Percentiles rank a stretch among this genome's conserved stretches.
Evolutionary conservation across 1,140 invertebrate species (phyloP).

Genomic region (Aethina tumida): DNA sequence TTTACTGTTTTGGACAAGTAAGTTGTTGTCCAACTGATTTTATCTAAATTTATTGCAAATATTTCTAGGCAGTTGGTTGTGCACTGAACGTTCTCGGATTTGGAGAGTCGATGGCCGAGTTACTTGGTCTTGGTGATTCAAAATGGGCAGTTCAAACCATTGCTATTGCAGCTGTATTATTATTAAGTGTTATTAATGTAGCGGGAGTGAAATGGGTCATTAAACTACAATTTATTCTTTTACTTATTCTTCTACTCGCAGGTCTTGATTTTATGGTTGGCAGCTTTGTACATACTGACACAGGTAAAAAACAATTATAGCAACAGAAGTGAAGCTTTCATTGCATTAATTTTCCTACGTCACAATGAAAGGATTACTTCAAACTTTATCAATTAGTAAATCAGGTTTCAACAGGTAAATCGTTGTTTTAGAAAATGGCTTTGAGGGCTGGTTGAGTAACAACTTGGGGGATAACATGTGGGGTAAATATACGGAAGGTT

Average conservation of each 20-base stretch:
- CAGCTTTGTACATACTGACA: constrained; percentile 62
- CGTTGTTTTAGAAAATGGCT: constrained; percentile 56
- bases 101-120: constrained; percentile 85
- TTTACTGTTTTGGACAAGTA: constrained; percentile 95
- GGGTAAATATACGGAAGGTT: constrained; percentile 64
- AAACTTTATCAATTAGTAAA: constrained; percentile 3
- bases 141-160: constrained; percentile 70
- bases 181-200: constrained; percentile 79
- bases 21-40: constrained; percentile 10
- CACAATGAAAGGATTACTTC: constrained; percentile 6
- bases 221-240: constrained; percentile 77
- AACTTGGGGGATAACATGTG: constrained; percentile 77
- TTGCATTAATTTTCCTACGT: constrained; percentile 9
- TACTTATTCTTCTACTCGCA: constrained; percentile 73
- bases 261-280: constrained; percentile 84
- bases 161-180: constrained; percentile 67
- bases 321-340: constrained; percentile 1
- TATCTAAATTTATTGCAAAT: constrained; percentile 8
- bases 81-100: constrained; percentile 90
- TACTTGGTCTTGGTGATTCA: constrained; percentile 62
- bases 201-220: constrained; percentile 91
- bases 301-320: constrained; percentile 45
- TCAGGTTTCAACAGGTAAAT: constrained; percentile 11
- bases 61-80: constrained; percentile 79
- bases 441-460: constrained; percentile 72